Conservation (phyloP, 2,113 vertebrate genomes). For the Aviceda subcristata region DNA sequence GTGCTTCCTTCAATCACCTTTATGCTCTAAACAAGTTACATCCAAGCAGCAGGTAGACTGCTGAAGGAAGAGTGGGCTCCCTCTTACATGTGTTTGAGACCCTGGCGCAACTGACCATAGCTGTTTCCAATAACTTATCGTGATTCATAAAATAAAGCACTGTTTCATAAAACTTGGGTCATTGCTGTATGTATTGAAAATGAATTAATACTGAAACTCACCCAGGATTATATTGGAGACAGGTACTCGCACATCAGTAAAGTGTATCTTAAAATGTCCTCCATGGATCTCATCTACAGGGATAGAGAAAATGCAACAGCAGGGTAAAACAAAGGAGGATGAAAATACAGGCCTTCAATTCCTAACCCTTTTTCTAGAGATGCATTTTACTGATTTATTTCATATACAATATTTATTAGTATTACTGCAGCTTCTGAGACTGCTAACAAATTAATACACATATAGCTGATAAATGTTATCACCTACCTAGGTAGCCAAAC, state of each 20-base stretch:
- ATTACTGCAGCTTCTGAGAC: not conserved
- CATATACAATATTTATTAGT: not conserved
- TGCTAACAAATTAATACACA: not conserved
- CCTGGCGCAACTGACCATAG: not conserved
- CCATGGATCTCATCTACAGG: slow-evolving; percentile 85
- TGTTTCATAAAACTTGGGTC: not conserved
- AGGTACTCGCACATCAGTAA: slow-evolving; percentile 83
- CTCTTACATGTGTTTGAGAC: not conserved
- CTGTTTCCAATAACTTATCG: not conserved
- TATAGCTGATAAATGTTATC: not conserved
- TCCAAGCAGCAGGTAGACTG: not conserved
- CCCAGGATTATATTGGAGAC: slow-evolving; percentile 86
- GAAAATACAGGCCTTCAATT: not conserved
- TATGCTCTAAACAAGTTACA: not conserved
- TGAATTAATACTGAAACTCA: slow-evolving; percentile 56
- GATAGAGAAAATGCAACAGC: not conserved
- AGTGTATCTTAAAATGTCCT: slow-evolving; percentile 93
- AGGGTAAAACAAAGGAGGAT: not conserved
- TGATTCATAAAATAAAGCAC: not conserved
- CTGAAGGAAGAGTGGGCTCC: not conserved
- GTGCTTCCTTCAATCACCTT: not conserved
- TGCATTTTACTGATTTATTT: not conserved
- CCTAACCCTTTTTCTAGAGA: not conserved
- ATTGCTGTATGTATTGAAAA: not conserved
- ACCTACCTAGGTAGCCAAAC: slow-evolving; percentile 88